phyloP scores from a whole-genome alignment of 2,113 vertebrate species.

The Psilopogon haemacephalus region DNA sequence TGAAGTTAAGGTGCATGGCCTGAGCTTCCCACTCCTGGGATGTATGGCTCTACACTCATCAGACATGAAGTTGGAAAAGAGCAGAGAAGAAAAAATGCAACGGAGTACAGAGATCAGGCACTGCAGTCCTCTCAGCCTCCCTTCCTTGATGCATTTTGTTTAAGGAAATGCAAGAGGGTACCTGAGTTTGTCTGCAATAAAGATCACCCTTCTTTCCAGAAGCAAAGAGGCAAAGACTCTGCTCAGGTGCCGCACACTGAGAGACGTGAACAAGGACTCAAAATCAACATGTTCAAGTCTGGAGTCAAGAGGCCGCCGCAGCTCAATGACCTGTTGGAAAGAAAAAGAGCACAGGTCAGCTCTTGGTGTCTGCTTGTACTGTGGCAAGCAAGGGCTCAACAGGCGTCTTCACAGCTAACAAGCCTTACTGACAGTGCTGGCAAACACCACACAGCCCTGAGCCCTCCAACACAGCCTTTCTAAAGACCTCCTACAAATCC shows the following conservation, averaged over 20 bases:
- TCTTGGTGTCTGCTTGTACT: not conserved
- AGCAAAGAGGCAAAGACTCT: slow-evolving; percentile 88
- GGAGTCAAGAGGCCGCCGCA: slow-evolving; percentile 91
- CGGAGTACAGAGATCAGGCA: not conserved
- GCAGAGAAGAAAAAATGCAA: not conserved
- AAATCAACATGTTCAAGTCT: slow-evolving; percentile 96
- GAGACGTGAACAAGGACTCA: slow-evolving; percentile 89
- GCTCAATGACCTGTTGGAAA: slow-evolving; percentile 85
- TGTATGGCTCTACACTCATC: not conserved
- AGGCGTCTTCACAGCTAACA: not conserved
- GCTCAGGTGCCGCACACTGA: slow-evolving; percentile 83
- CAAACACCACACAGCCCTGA: not conserved
- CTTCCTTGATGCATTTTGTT: not conserved
- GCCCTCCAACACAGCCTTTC: not conserved
- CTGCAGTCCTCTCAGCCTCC: not conserved
- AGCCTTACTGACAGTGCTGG: not conserved
- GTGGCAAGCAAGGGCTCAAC: not conserved
- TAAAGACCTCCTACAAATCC: not conserved
- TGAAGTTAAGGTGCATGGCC: not conserved
- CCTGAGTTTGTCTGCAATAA: slow-evolving; percentile 96
- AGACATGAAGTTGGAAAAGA: accelerated
- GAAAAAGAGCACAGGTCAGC: not conserved
- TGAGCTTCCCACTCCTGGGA: not conserved
- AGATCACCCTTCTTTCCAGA: slow-evolving; percentile 93
- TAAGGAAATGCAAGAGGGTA: slow-evolving; percentile 46